Conservation (phyloP, 2,113 vertebrate species). For the mouse (Mus musculus) region GRCm39 chrX:76356501-76357000, state of each 20-base stretch:
- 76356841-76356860: background rate
- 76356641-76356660: background rate
- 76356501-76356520: background rate
- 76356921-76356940: background rate
- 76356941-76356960: background rate
- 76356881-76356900: background rate
- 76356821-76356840: background rate
- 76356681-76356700: background rate
- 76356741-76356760: background rate
- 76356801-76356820: background rate
- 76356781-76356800: background rate
- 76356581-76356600: too few relatives aligned
- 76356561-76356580: background rate
- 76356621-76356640: background rate
- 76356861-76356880: background rate
- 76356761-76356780: background rate
- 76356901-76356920: background rate
- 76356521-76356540: background rate
- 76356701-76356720: background rate
- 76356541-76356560: background rate
- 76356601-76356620: background rate
- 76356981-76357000: background rate
- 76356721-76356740: background rate
- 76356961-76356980: background rate
- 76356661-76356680: background rate